Base-by-base conservation (phyloP, 1,140 invertebrate genomes). In the Scaptomyza pallida region DNA sequence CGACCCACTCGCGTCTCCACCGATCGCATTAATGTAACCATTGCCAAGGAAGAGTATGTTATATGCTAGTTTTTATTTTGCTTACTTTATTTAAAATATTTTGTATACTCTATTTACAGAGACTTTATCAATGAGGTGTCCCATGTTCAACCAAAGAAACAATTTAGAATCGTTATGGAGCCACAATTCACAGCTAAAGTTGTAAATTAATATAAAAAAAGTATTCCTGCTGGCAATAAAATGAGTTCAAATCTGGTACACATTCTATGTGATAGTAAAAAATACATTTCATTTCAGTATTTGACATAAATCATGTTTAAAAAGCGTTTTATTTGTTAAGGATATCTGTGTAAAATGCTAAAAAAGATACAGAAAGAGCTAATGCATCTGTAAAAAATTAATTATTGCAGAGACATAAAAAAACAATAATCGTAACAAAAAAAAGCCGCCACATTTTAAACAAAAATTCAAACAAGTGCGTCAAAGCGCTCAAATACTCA, bases 1-100 rank as follows among this genome's bases (percentile, higher is more conserved):
- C 93, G 97, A 64, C 97, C 96, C 35, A 95, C 98, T 0, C 94
- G 97, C 89, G 92, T 96, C 21, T 94, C 94, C n/a, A 93, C 90
- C 16, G 78, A 73, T 19, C 81, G 90, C 45, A 75, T 92, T 5
- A 91, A 92, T 51, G 89, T 92, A 19, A 89, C 90, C 1, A 21
- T 91, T 35, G 78, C 89, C 21, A 85, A 89, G 23, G 90, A 91
- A 47, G 85, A 90, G 80, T 85, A 48, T 23, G 81, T 80, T n/a
- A 13, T 37, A 4, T 37, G n/a, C 3, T 2, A 30, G n/a, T n/a
- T n/a, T n/a, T n/a, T 37, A 30, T 30, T 30, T 6, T 26, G 8
- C 21, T 4, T 23, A 23, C 1, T 23, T 23, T 26, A 6, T n/a
- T 15, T 37, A 33, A 10, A 13, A n/a, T n/a, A 37, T 56, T 41